Conservation (phyloP, 2,888 invertebrate genomes). For the Drosophila kambysellisi region DNA sequence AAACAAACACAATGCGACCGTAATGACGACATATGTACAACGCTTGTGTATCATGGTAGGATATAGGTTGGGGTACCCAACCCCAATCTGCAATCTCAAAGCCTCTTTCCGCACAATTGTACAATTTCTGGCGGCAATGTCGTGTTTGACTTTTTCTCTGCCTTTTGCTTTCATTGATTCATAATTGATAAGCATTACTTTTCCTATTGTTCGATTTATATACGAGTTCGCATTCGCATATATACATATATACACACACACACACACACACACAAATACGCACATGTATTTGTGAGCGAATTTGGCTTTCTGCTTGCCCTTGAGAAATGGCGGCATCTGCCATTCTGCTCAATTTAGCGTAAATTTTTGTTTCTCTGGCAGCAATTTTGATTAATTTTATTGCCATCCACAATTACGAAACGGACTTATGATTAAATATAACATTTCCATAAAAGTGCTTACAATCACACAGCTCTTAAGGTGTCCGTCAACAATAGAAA, state of each 20-base stretch:
- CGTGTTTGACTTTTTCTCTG: slow-evolving; percentile 25
- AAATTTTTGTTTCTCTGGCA: slow-evolving; percentile 49
- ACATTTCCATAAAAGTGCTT: slow-evolving; percentile 45
- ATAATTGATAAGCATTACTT: slow-evolving; percentile 81
- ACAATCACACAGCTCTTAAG: slow-evolving; percentile 2
- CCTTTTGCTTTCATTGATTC: slow-evolving; percentile 68
- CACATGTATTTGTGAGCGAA: slow-evolving; percentile 3
- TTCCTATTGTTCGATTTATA: slow-evolving; percentile 71
- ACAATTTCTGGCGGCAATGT: slow-evolving; percentile 66
- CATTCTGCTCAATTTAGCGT: slow-evolving; percentile 68
- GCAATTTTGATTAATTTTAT: slow-evolving; percentile 72
- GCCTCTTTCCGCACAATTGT: slow-evolving; percentile 79
- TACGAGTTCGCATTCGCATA: slow-evolving; percentile 13
- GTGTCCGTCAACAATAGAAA: too few relatives aligned
- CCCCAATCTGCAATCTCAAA: slow-evolving; percentile 48
- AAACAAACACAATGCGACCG: slow-evolving; percentile 79
- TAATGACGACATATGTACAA: slow-evolving; percentile 79
- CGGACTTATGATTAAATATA: slow-evolving; percentile 48
- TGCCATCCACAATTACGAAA: slow-evolving; percentile 57
- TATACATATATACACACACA: too few relatives aligned
- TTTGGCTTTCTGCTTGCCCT: slow-evolving; percentile 19
- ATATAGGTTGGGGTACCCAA: not conserved
- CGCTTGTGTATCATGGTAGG: slow-evolving; percentile 19
- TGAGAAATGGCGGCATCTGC: slow-evolving; percentile 52
- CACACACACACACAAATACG: not conserved